These are phyloP conservation scores for Nestor notabilis DNA, from an alignment of 2,113 vertebrate species.

Conservation along the genomic window DNA sequence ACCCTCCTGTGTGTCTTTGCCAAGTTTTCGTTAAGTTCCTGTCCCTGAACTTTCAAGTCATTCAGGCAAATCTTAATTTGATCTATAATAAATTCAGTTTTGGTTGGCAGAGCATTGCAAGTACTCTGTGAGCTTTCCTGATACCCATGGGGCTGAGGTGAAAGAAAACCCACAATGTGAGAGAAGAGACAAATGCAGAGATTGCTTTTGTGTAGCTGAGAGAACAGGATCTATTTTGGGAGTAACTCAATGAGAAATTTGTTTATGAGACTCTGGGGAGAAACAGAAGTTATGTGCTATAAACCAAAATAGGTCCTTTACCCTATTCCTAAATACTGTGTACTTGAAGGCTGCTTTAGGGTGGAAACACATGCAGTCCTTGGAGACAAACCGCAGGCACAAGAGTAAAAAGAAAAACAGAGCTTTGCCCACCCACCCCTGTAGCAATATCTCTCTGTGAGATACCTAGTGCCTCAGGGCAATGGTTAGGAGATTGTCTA, in stretches of 20 bases:
- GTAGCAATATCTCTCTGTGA: not conserved
- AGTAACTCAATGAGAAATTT: conserved; percentile 45
- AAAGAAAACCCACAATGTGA: conserved; percentile 15
- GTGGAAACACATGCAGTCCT: not conserved
- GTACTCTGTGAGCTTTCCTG: not conserved
- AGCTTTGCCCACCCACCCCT: not conserved
- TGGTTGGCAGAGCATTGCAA: conserved; percentile 14
- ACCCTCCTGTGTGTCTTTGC: not conserved
- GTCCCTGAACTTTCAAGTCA: not conserved
- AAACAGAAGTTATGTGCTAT: not conserved
- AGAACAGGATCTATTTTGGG: conserved; percentile 24
- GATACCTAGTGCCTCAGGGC: rapidly evolving
- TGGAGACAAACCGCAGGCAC: not conserved
- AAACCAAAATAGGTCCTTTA: conserved; percentile 43
- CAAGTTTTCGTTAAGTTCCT: not conserved
- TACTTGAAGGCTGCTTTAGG: not conserved
- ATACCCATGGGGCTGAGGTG: not conserved
- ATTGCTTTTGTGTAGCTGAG: not conserved
- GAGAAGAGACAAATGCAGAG: conserved; percentile 6
- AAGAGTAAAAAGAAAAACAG: not conserved
- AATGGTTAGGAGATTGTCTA: not conserved
- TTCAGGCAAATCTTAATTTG: conserved; percentile 14
- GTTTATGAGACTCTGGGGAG: conserved; percentile 26
- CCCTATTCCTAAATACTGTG: not conserved
- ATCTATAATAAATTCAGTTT: conserved; percentile 14